These are phyloP conservation scores for Brachypalpus laphriformis DNA, from an alignment of 2,888 invertebrate species.

Conservation along the genomic window DNA sequence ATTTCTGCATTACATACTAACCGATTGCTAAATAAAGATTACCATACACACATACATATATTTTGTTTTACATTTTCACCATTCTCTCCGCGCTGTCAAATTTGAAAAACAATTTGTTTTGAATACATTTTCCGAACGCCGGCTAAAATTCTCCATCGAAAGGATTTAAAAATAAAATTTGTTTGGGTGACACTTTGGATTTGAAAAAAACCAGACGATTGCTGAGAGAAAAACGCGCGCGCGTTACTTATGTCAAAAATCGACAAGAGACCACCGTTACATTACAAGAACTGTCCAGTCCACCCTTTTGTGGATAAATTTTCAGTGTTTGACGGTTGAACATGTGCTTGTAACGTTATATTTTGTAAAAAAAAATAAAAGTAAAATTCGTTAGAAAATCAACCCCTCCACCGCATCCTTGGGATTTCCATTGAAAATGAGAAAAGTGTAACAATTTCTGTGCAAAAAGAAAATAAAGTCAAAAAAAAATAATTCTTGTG, in stretches of 20 bases:
- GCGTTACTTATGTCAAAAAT: conserved; percentile 52
- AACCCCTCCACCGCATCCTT: conserved; percentile 17
- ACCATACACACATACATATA: background rate
- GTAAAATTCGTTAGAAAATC: conserved; percentile 3
- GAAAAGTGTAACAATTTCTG: conserved; percentile 71
- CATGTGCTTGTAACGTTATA: conserved; percentile 75
- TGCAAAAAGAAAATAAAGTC: conserved; percentile 12
- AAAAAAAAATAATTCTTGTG: conserved; percentile 34
- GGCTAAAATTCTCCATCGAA: conserved; percentile 15
- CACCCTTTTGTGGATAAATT: conserved; percentile 22
- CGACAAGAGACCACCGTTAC: conserved; percentile 47
- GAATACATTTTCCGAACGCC: background rate
- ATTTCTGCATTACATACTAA: conserved; percentile 41
- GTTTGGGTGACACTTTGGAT: conserved; percentile 27
- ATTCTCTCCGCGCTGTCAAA: background rate
- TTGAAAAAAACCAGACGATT: background rate
- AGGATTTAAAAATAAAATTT: conserved; percentile 25
- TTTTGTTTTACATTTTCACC: conserved; percentile 1
- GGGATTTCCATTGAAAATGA: conserved; percentile 48
- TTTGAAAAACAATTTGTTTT: background rate
- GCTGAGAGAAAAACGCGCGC: conserved; percentile 38
- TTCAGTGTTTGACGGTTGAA: conserved; percentile 77
- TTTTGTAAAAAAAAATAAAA: conserved; percentile 58
- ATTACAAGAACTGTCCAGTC: conserved; percentile 43
- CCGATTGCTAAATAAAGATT: conserved; percentile 15